Evolutionary conservation across 1,140 invertebrate species (phyloP).

Genomic region (Macrobrachium nipponense): DNA sequence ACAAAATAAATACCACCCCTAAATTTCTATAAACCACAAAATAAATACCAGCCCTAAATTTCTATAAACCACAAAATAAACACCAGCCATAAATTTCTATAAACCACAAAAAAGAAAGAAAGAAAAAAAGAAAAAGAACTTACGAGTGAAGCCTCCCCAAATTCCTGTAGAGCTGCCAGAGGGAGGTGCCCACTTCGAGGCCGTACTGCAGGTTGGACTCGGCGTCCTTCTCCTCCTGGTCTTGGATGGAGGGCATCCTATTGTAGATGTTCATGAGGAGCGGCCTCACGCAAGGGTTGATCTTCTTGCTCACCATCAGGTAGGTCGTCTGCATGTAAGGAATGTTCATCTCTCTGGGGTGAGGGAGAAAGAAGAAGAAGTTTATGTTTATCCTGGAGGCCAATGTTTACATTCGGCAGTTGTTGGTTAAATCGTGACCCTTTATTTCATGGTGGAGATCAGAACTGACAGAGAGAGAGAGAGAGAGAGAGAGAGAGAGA

Average conservation of each 20-base stretch:
- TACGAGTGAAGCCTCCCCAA: conserved; percentile 53
- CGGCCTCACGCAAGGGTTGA: conserved; percentile 61
- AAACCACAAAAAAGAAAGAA: not conserved
- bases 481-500: not conserved
- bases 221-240: not conserved
- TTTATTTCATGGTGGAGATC: no score
- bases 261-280: conserved; percentile 63
- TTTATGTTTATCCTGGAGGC: no score
- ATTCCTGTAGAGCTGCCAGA: conserved; percentile 62
- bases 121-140: conserved; percentile 2
- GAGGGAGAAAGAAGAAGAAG: not conserved
- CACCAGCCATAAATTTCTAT: not conserved
- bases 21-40: no score
- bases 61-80: no score
- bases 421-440: no score
- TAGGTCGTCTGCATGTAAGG: conserved; percentile 57
- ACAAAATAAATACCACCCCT: no score
- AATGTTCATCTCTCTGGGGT: conserved; percentile 55
- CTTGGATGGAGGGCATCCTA: conserved; percentile 25
- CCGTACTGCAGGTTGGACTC: not conserved
- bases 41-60: no score
- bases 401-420: no score
- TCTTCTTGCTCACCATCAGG: conserved; percentile 57
- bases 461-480: not conserved
- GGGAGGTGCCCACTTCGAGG: conserved; percentile 52